Evolutionary conservation across 1,140 invertebrate genomes (phyloP), one percentile per base, ranked within the genome.

Genomic region (Zaprionus gabonicus): DNA sequence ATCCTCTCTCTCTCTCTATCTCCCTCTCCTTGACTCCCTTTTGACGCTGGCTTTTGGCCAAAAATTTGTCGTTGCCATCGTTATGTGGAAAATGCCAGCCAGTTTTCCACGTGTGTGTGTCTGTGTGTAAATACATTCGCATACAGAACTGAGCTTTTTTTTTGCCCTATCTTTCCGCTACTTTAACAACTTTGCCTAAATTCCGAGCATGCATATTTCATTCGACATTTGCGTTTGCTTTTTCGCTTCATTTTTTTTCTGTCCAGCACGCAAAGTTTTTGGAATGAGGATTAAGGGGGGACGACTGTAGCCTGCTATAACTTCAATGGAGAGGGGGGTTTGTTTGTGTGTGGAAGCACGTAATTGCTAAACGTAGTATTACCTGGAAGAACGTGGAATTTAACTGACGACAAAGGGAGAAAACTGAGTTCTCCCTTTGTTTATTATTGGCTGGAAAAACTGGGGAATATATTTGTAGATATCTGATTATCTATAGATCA

Each of bases 141-240:
- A 1, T 46, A 57, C 58, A 55, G 34, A 55, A 34, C 68, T 60
- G 20, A 60, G 38, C 59, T 34, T 46, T 28, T 55, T 57, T 74
- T 38, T 15, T 38, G n/a, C n/a, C 46, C 36, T 60, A 55, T 73
- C 46, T 70, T 67, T 62, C 63, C 49, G 62, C 72, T 60, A 76
- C 81, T 82, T 71, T 78, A 83, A 80, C 72, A 68, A 78, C 59
- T 76, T 60, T 71, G 46, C 69, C 55, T 64, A 80, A 80, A 83
- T 83, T 76, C 81, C 81, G 27, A 53, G 67, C 81, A 76, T 82
- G 77, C 81, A 82, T 82, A 82, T 82, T 82, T 82, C 67, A 82
- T 82, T 82, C 76, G 63, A 23, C 71, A 66, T 65, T 80, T 80
- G 78, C 66, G 75, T 78, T 82, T 82, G 80, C 60, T 69, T 82